Evolutionary conservation across 1,140 invertebrate species (phyloP).

Genomic region (Leptopilina clavipes): DNA sequence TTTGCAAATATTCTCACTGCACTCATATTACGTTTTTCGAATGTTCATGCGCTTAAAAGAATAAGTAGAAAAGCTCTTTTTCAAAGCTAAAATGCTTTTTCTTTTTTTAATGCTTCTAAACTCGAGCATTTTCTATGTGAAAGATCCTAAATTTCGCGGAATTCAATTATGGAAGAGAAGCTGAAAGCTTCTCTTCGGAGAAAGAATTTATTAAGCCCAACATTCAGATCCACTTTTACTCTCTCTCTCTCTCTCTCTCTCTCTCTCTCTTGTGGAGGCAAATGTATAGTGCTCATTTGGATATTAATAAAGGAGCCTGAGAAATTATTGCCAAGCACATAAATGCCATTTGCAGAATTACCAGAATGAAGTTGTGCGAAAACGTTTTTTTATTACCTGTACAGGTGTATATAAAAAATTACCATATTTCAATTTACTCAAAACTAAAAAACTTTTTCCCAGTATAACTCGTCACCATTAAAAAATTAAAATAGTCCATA

Average conservation of each 20-base stretch:
- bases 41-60: slow-evolving; percentile 3
- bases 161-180: slow-evolving; percentile 32
- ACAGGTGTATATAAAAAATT: no score
- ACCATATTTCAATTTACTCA: no score
- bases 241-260: no score
- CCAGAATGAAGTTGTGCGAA: neutral
- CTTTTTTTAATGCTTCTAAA: slow-evolving; percentile 7
- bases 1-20: neutral
- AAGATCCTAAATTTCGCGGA: slow-evolving; percentile 27
- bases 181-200: slow-evolving; percentile 26
- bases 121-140: slow-evolving; percentile 2
- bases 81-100: slow-evolving; percentile 2
- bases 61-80: neutral
- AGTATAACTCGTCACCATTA: no score
- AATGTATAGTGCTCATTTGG: slow-evolving; percentile 19
- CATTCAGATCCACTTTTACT: slow-evolving; percentile 26
- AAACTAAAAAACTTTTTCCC: no score
- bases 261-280: neutral
- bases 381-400: no score
- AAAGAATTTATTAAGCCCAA: slow-evolving; percentile 31
- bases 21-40: slow-evolving; percentile 2
- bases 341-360: slow-evolving; percentile 1
- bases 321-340: neutral
- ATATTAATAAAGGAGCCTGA: neutral
- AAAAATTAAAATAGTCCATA: no score